phyloP scores from a whole-genome alignment of 2,797 vertebrate species.

The Enteromius unitaeniatus region DNA sequence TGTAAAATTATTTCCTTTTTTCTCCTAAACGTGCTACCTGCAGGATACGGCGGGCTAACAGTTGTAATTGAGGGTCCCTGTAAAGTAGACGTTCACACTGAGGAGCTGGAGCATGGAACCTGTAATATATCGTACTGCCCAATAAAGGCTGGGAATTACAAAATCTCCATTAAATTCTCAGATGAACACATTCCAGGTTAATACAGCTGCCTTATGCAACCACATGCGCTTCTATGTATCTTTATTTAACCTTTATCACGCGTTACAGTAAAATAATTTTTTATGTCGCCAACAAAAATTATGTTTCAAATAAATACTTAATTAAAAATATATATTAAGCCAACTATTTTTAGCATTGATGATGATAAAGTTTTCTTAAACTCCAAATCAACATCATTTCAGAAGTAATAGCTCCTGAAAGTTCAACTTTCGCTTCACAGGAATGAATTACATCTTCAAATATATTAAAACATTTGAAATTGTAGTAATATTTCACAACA shows the following conservation, averaged over 20 bases:
- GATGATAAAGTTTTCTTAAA: not conserved
- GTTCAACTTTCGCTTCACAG: not conserved
- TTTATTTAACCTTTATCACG: not conserved
- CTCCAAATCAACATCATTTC: not conserved
- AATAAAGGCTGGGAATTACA: slow-evolving; percentile 81
- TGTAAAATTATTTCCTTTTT: not conserved
- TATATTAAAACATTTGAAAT: not conserved
- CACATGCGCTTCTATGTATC: not conserved
- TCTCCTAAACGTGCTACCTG: not conserved
- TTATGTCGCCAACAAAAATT: not conserved
- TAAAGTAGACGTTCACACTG: slow-evolving; percentile 77
- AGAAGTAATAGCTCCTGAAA: not conserved
- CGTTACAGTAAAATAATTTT: no score
- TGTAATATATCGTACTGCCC: slow-evolving; percentile 82
- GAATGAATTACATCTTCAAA: not conserved
- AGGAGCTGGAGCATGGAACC: slow-evolving; percentile 80
- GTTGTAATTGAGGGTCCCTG: slow-evolving; percentile 80
- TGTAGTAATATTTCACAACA: not conserved
- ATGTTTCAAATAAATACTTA: not conserved
- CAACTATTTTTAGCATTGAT: not conserved
- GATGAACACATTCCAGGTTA: slow-evolving; percentile 80
- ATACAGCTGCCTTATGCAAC: not conserved
- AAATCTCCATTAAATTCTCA: slow-evolving; percentile 79
- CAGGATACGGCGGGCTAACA: slow-evolving; percentile 81
- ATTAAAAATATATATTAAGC: not conserved